phyloP scores from a whole-genome alignment of 2,888 invertebrate species.

The Eumacrocentrus americanus region DNA sequence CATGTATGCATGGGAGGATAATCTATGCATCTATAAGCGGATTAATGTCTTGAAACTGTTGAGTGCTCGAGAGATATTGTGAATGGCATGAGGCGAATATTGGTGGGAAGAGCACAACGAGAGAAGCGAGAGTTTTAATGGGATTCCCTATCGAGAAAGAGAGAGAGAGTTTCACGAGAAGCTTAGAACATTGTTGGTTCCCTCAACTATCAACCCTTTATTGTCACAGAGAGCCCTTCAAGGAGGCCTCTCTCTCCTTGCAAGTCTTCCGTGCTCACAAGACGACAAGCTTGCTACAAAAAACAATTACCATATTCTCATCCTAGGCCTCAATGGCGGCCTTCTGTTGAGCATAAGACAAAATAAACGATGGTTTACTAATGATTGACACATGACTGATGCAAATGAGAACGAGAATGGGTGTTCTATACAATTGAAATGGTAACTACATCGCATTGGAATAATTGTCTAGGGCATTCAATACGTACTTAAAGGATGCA shows the following conservation, averaged over 20 bases:
- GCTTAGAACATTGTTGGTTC: constrained; percentile 17
- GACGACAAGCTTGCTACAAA: constrained; percentile 23
- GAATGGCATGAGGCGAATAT: constrained; percentile 32
- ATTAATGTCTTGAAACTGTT: background rate
- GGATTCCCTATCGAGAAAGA: constrained; percentile 18
- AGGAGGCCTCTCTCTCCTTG: too few relatives aligned
- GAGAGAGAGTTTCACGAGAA: background rate
- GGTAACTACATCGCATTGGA: too few relatives aligned
- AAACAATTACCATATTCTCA: constrained; percentile 84
- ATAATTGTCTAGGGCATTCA: too few relatives aligned
- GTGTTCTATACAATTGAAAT: background rate
- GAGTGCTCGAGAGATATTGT: background rate
- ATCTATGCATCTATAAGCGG: constrained; percentile 25
- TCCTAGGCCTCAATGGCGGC: constrained; percentile 89
- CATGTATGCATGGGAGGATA: too few relatives aligned
- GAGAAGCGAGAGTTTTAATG: constrained; percentile 21
- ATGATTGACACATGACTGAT: constrained; percentile 48
- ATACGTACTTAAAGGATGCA: constrained; percentile 80
- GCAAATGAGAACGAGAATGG: constrained; percentile 21
- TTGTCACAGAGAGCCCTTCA: background rate
- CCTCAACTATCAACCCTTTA: constrained; percentile 20
- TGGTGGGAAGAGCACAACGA: constrained; percentile 31
- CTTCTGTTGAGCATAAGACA: constrained; percentile 72
- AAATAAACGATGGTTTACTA: constrained; percentile 53
- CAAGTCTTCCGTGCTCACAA: too few relatives aligned